Base-by-base conservation (phyloP, 2,113 vertebrate species). In the Cariama cristata region DNA sequence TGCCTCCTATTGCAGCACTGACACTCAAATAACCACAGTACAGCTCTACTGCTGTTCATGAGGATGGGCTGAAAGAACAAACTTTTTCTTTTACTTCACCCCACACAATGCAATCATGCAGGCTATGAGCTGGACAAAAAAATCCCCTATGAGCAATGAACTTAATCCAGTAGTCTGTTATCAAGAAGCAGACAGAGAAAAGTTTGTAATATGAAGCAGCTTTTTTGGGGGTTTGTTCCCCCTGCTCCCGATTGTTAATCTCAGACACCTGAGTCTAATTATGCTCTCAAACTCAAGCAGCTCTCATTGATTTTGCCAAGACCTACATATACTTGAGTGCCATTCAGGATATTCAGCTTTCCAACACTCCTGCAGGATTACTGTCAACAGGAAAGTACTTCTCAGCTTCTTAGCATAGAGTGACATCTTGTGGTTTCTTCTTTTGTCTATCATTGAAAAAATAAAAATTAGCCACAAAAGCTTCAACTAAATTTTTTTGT, bases 341-440 rank as follows among this genome's bases (percentile, higher is more conserved):
- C 44, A 10, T 0, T 20, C 18, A 13, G 55, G 40, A 32, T 23
- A n/a, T 11, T 59, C 52, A n/a, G 27, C 42, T 68, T 63, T 47
- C 74, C 60, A 71, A 9, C 32, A 16, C 26, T 79, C 40, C 69
- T 66, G 14, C 3, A 80, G 73, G 90, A 91, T 38, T 68, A 18
- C 32, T 85, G 74, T 71, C 90, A 88, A 6, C 4, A 27, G 45
- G 42, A 79, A 83, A 90, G 56, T 33, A 56, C 80, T 90, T 90
- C 91, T 62, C 60, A 86, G 63, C 94, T 98, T 96, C 96, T 98
- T 96, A 86, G 95, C 93, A 88, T 64, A 98, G 50, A 97, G 96
- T 98, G 98, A 98, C 98, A 98, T 98, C 98, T 98, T 97, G 98
- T 98, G 97, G 98, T 79, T 92, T 96, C 96, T 97, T 80, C 88